These are phyloP conservation scores for Orthonevra nobilis DNA, from an alignment of 2,888 invertebrate genomes.

Conservation along the genomic window DNA sequence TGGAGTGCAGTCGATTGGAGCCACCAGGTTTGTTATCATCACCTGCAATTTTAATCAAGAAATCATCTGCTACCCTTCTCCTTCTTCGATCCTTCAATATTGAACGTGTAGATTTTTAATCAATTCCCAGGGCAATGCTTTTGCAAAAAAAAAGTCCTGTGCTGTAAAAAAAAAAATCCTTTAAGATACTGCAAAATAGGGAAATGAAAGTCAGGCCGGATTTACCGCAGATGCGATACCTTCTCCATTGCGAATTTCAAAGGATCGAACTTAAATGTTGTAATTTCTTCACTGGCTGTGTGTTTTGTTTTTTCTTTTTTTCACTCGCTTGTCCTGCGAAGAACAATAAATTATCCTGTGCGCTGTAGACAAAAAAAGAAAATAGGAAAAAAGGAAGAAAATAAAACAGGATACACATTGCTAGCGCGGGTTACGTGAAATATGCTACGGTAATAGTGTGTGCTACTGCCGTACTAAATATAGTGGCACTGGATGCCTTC, in stretches of 20 bases:
- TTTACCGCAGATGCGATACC: constrained; percentile 1
- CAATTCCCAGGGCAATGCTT: constrained; percentile 28
- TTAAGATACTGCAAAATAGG: not conserved
- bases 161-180: constrained; percentile 16
- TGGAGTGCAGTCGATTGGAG: constrained; percentile 39
- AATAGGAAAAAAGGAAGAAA: constrained; percentile 3
- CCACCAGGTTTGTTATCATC: constrained; percentile 58
- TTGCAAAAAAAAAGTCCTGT: too few relatives aligned
- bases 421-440: constrained; percentile 34
- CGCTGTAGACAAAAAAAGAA: not conserved
- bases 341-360: constrained; percentile 48
- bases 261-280: constrained; percentile 38
- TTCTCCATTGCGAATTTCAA: not conserved
- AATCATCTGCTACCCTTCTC: constrained; percentile 44
- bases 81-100: not conserved
- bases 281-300: constrained; percentile 25
- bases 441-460: constrained; percentile 45
- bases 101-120: constrained; percentile 66
- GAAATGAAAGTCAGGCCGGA: not conserved
- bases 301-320: too few relatives aligned
- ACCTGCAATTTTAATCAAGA: constrained; percentile 70
- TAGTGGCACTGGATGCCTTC: constrained; percentile 26
- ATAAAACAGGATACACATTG: constrained; percentile 3
- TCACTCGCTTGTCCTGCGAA: constrained; percentile 7
- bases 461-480: constrained; percentile 21